Percentiles rank a stretch among this genome's conserved stretches.
Conservation (phyloP, 2,888 invertebrate species). For the Nebria salina region DNA sequence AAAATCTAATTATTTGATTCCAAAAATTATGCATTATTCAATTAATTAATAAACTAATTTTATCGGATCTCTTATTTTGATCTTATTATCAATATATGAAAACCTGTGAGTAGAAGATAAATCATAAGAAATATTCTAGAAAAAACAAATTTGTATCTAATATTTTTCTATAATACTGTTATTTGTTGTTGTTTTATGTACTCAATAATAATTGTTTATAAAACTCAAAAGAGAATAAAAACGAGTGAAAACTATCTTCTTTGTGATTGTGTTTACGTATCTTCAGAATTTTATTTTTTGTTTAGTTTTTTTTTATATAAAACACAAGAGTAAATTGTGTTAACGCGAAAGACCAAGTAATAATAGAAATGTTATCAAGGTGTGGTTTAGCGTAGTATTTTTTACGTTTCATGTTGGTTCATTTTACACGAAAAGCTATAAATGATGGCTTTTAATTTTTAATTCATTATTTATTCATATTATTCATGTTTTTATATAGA, state of each 20-base stretch:
- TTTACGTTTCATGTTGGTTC: slow-evolving; percentile 7
- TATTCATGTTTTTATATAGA: neutral
- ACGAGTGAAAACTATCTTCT: neutral
- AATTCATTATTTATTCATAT: slow-evolving; percentile 19
- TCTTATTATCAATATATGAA: too few species aligned
- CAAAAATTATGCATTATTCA: too few species aligned
- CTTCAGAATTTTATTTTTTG: neutral
- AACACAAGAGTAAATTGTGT: neutral
- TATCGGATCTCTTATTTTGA: too few species aligned
- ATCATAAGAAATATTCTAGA: too few species aligned
- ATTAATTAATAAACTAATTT: too few species aligned
- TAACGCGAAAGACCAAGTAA: neutral
- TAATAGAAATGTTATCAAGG: slow-evolving; percentile 6
- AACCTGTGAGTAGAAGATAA: too few species aligned
- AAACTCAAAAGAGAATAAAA: neutral
- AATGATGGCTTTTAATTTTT: slow-evolving; percentile 22
- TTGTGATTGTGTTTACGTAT: neutral
- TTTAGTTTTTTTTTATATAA: neutral
- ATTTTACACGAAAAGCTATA: slow-evolving; percentile 6
- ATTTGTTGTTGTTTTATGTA: neutral
- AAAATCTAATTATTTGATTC: too few species aligned
- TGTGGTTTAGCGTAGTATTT: slow-evolving; percentile 11
- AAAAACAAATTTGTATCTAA: too few species aligned
- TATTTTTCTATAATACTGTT: neutral
- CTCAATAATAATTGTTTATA: neutral